Percentiles rank a stretch among this genome's conserved stretches.
Conservation (phyloP, 2,888 invertebrate species). For the Nymphalis urticae region DNA sequence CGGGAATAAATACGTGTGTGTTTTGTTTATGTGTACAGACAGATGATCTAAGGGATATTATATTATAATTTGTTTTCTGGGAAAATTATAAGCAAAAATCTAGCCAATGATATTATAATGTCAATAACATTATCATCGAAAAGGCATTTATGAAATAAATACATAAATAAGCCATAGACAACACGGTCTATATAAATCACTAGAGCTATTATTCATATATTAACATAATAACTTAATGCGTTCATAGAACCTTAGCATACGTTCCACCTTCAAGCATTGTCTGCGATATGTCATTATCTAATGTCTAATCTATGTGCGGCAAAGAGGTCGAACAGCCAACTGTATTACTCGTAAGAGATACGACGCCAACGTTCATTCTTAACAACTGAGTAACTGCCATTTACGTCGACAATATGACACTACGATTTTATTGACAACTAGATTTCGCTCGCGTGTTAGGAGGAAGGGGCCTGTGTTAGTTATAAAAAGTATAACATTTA, state of each 20-base stretch:
- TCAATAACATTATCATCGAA: conserved; percentile 17
- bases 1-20: too few relatives aligned
- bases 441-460: too few relatives aligned
- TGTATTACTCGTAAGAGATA: conserved; percentile 47
- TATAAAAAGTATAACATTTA: too few relatives aligned
- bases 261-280: conserved; percentile 58
- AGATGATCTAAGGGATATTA: too few relatives aligned
- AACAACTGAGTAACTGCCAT: conserved; percentile 33
- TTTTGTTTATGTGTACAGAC: too few relatives aligned
- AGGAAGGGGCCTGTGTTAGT: too few relatives aligned
- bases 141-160: conserved; percentile 17
- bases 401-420: not conserved
- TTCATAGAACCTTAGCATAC: conserved; percentile 44
- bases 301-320: conserved; percentile 43
- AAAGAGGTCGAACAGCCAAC: conserved; percentile 47
- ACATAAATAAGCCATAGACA: conserved; percentile 25
- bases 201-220: conserved; percentile 25
- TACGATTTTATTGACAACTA: too few relatives aligned
- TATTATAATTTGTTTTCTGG: too few relatives aligned
- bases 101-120: not conserved
- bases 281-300: conserved; percentile 47
- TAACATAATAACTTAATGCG: conserved; percentile 36
- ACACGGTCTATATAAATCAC: conserved; percentile 20
- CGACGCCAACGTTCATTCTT: conserved; percentile 31
- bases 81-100: not conserved